Conservation (phyloP, 92 coral and sea anemone species). For the Pocillopora grandis region DNA sequence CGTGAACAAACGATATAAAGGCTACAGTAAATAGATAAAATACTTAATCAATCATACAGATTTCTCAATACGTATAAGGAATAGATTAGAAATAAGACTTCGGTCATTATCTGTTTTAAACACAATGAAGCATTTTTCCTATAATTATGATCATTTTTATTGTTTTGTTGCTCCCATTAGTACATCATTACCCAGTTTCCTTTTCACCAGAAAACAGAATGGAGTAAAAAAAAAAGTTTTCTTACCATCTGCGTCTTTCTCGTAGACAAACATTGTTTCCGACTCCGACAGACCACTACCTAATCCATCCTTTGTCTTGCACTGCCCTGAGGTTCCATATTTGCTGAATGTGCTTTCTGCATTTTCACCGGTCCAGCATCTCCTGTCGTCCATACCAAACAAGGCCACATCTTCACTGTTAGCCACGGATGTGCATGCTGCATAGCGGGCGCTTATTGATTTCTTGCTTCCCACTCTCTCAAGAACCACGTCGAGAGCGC, state of each 20-base stretch:
- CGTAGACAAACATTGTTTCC: constrained; percentile 10
- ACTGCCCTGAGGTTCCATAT: constrained; percentile 7
- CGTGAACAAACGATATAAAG: too few relatives aligned
- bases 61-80: too few relatives aligned
- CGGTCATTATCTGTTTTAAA: too few relatives aligned
- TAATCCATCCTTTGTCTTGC: not conserved
- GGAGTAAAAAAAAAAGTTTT: not conserved
- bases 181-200: not conserved
- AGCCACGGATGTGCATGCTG: not conserved
- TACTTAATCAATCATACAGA: too few relatives aligned
- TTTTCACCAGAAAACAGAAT: not conserved
- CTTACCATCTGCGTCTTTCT: constrained; percentile 7
- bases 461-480: not conserved
- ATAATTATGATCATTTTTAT: too few relatives aligned
- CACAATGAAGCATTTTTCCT: too few relatives aligned
- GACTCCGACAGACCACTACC: not conserved
- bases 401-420: not conserved
- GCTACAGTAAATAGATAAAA: too few relatives aligned
- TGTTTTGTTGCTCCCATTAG: not conserved
- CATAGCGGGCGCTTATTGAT: not conserved
- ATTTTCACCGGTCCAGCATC: constrained; percentile 12
- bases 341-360: not conserved
- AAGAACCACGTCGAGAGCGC: not conserved
- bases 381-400: constrained; percentile 27
- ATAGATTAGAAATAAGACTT: too few relatives aligned